Conservation (phyloP, 2,888 invertebrate genomes). For the Lithophane leautieri region DNA sequence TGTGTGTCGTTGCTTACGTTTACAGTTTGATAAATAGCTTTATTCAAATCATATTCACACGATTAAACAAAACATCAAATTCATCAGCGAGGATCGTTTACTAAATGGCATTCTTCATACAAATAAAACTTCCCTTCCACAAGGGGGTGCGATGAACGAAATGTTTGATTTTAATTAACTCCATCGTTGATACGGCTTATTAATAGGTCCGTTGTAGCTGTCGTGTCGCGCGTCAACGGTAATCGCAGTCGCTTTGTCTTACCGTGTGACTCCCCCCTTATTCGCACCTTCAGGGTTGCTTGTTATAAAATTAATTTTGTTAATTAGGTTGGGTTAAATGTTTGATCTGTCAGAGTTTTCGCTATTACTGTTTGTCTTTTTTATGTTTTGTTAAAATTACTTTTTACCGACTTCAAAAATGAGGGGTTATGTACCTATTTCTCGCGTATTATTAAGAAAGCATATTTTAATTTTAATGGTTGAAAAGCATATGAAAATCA, state of each 20-base stretch:
- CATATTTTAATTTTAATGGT: neutral
- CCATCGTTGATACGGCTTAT: conserved; percentile 76
- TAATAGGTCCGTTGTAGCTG: conserved; percentile 80
- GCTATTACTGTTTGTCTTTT: neutral
- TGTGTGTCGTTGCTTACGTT: neutral
- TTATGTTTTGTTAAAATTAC: neutral
- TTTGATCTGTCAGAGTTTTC: neutral
- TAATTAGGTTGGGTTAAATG: conserved; percentile 33
- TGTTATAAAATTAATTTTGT: conserved; percentile 64
- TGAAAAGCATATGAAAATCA: neutral
- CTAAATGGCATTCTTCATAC: conserved; percentile 74
- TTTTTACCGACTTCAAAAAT: neutral
- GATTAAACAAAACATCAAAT: conserved; percentile 68
- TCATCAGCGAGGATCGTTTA: conserved; percentile 69
- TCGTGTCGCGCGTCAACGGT: conserved; percentile 82
- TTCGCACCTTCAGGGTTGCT: conserved; percentile 61
- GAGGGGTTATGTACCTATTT: neutral
- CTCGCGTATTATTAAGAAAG: neutral
- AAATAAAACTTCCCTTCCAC: conserved; percentile 72
- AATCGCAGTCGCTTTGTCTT: conserved; percentile 83
- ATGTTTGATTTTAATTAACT: conserved; percentile 89
- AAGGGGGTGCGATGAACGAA: conserved; percentile 64
- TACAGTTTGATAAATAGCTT: conserved; percentile 32
- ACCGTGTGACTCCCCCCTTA: conserved; percentile 69
- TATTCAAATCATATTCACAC: conserved; percentile 58